phyloP scores from a whole-genome alignment of 1,140 invertebrate species.

The Meloidogyne exigua region DNA sequence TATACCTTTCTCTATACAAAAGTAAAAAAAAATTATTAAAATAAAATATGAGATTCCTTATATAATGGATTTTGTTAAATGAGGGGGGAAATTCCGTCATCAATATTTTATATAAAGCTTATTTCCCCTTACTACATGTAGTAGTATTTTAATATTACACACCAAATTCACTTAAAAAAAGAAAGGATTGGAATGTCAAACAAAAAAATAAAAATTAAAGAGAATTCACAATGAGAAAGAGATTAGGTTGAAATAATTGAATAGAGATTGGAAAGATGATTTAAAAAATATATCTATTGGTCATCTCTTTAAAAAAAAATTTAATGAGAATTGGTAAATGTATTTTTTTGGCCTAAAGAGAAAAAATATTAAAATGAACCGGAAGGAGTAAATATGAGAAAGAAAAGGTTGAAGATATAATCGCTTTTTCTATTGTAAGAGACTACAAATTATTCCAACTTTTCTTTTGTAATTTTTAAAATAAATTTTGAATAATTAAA shows the following conservation, averaged over 20 bases:
- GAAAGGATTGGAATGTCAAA: neutral
- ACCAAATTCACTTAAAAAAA: neutral
- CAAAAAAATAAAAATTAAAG: no score
- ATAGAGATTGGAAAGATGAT: neutral
- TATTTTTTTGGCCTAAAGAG: neutral
- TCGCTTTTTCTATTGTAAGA: neutral
- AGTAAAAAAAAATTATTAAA: no score
- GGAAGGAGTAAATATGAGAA: neutral
- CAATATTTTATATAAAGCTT: neutral
- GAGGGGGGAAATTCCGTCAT: neutral
- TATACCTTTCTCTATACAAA: no score
- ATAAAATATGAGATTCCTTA: no score
- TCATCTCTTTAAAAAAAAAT: neutral
- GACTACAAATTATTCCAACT: neutral
- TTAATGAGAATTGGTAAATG: neutral
- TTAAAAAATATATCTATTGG: neutral
- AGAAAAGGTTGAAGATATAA: neutral
- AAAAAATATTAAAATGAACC: neutral
- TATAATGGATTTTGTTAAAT: neutral
- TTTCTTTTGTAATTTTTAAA: no score
- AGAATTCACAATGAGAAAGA: no score
- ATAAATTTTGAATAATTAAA: no score
- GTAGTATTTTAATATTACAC: neutral
- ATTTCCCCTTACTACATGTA: no score
- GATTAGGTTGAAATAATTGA: no score